Evolutionary conservation across 2,797 vertebrate genomes (phyloP), one percentile per base, ranked within the genome.

Genomic region (Falco columbarius): DNA sequence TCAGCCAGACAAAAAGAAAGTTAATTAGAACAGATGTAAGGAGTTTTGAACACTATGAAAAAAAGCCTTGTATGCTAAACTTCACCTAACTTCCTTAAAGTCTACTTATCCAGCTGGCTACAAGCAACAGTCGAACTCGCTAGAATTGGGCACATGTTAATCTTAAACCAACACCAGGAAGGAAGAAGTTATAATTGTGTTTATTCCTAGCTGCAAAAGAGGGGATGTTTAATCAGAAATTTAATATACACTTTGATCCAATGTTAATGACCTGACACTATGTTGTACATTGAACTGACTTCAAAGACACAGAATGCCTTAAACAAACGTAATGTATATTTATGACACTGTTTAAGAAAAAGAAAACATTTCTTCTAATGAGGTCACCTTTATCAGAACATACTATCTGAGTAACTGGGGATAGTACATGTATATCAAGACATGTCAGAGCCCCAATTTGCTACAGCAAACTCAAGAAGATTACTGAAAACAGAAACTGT

Each of bases 141-240:
- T 91, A 86, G 86, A 95, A 91, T 2, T 74, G 70, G 86, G 87
- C 89, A 92, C 61, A 86, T 66, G 90, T 79, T 96, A 91, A 87
- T 93, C 92, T 94, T 94, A 95, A 97, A 97, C 86, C 89, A 82
- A 93, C 80, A 93, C 34, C 24, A 93, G 95, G 94, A 97, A 97
- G 97, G 96, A 97, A 97, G 90, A 94, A 90, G 77, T 87, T 91
- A 70, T 96, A 97, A 96, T 85, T 95, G 79, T 95, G 93, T 96
- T 97, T 97, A 96, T 95, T 95, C 68, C 82, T 66, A 93, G 92
- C 86, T 94, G 86, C 94, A 97, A 85, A 95, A 96, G 77, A 81
- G 14, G 61, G 82, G 68, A 91, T 91, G 89, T 96, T 96, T 94
- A 97, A 97, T 95, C 92, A 90, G 92, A 96, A 93, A 95, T 83